A percentile compares a stretch with the other conserved stretches of the same genome.
Evolutionary conservation across 2,888 invertebrate species (phyloP).

Genomic region (Rhopalosiphum nymphaeae): DNA sequence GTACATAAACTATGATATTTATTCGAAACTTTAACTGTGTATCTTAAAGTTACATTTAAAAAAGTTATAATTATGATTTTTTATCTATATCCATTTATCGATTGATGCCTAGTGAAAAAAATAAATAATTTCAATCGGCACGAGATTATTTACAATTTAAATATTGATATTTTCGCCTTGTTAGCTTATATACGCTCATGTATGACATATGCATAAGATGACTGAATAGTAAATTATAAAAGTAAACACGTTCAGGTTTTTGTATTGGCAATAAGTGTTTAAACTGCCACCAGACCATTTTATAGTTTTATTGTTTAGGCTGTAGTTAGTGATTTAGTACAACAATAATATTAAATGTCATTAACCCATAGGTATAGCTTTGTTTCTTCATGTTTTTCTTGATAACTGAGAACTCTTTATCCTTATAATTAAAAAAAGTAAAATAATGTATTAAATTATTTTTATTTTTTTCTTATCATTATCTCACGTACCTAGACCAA

Average conservation of each 20-base stretch:
- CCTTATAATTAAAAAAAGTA: not conserved
- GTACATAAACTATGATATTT: no score
- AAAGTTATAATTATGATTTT: not conserved
- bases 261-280: conserved; percentile 39
- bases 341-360: conserved; percentile 57
- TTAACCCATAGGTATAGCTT: conserved; percentile 44
- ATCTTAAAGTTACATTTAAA: not conserved
- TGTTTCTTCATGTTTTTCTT: not conserved
- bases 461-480: conserved; percentile 17
- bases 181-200: not conserved
- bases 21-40: not conserved
- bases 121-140: not conserved
- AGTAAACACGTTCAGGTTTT: conserved; percentile 47
- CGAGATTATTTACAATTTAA: not conserved
- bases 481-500: not conserved
- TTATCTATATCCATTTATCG: not conserved
- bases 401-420: not conserved
- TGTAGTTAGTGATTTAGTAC: conserved; percentile 17
- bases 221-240: conserved; percentile 33
- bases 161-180: not conserved
- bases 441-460: not conserved
- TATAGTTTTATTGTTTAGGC: conserved; percentile 55
- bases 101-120: not conserved
- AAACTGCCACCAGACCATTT: conserved; percentile 49
- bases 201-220: not conserved